phyloP scores from a whole-genome alignment of 2,113 vertebrate genomes.

The Pelodiscus sinensis region DNA sequence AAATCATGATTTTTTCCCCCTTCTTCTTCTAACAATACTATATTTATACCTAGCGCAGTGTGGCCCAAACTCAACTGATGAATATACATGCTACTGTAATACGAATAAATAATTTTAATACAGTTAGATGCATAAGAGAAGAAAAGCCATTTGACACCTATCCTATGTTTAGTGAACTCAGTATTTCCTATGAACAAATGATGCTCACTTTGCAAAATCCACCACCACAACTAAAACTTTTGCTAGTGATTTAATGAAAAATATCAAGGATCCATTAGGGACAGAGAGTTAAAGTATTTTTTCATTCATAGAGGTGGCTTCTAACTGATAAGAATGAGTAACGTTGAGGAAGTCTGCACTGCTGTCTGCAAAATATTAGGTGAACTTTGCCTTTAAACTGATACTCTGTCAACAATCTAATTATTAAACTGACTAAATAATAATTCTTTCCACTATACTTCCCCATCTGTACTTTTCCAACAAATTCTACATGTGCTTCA shows the following conservation, averaged over 20 bases:
- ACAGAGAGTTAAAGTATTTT: background rate
- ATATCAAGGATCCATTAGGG: background rate
- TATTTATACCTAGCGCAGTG: background rate
- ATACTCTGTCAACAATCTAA: background rate
- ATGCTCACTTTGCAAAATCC: background rate
- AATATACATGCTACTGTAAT: background rate
- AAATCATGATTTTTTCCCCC: background rate
- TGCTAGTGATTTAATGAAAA: background rate
- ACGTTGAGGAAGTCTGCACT: background rate
- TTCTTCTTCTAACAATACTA: background rate
- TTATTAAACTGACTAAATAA: background rate
- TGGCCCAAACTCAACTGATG: background rate
- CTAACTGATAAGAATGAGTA: background rate
- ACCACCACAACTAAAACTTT: background rate
- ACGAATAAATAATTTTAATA: background rate
- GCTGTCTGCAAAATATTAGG: background rate
- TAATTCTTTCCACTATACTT: background rate
- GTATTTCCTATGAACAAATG: background rate
- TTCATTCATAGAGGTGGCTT: background rate
- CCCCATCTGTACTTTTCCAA: background rate
- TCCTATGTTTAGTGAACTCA: background rate
- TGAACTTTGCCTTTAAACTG: background rate
- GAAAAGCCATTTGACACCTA: background rate
- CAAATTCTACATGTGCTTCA: background rate
- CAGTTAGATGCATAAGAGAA: background rate